A percentile compares a stretch with the other conserved stretches of the same genome.
Conservation (phyloP, 2,113 vertebrate genomes). For the Naja naja region DNA sequence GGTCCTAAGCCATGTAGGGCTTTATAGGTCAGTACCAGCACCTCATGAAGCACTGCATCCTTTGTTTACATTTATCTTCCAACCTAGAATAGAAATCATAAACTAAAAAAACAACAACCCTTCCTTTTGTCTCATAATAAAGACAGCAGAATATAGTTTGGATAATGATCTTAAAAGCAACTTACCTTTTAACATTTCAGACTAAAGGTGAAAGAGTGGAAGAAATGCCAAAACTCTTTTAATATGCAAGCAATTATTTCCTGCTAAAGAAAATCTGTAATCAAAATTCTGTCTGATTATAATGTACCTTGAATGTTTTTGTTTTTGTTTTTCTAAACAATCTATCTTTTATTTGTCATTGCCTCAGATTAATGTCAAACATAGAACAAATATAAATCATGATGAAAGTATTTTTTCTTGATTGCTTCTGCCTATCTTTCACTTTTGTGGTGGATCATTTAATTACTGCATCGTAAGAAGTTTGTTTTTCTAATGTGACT, state of each 20-base stretch:
- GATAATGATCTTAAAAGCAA: neutral
- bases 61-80: neutral
- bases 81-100: neutral
- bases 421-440: neutral
- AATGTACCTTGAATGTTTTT: neutral
- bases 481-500: neutral
- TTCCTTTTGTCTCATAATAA: accelerated
- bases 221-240: neutral
- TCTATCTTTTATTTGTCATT: neutral
- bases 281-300: neutral
- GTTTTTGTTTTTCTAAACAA: conserved; percentile 4
- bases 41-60: neutral
- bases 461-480: neutral
- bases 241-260: neutral
- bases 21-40: too few relatives aligned
- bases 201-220: neutral
- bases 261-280: neutral
- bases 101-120: neutral
- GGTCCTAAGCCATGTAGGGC: too few relatives aligned
- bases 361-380: neutral
- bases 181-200: conserved; percentile 7
- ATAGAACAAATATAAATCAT: conserved; percentile 14
- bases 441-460: neutral
- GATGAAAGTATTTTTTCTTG: neutral
- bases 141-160: neutral